Conservation (phyloP, 2,888 invertebrate genomes). For the Dichetophora obliterata region DNA sequence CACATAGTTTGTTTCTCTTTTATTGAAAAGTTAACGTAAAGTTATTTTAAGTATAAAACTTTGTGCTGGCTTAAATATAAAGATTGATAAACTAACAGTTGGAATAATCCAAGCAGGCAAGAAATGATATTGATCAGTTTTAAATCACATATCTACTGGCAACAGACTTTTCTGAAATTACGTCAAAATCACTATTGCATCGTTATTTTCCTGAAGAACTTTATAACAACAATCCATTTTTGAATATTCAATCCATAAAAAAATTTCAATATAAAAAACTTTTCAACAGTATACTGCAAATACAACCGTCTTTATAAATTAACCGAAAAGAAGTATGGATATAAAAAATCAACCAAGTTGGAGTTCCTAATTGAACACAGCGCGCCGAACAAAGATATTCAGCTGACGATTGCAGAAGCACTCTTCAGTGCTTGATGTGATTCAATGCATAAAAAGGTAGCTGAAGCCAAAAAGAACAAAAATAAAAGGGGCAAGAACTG, state of each 20-base stretch:
- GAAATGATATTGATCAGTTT: too few species aligned
- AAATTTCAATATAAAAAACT: neutral
- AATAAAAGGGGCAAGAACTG: neutral
- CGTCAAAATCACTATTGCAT: too few species aligned
- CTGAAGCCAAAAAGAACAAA: neutral
- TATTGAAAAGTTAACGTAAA: too few species aligned
- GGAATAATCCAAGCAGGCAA: too few species aligned
- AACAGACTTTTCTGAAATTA: too few species aligned
- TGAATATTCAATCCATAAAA: neutral
- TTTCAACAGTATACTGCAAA: neutral
- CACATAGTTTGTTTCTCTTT: too few species aligned
- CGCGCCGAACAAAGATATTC: slow-evolving; percentile 21
- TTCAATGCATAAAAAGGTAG: neutral
- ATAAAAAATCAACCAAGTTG: neutral
- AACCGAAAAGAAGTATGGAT: slow-evolving; percentile 5
- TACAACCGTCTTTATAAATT: slow-evolving; percentile 9
- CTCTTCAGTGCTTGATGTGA: neutral
- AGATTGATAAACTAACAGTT: too few species aligned
- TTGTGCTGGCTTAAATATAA: too few species aligned
- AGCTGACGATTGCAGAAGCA: slow-evolving; percentile 25
- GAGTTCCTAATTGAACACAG: slow-evolving; percentile 21
- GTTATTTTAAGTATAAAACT: too few species aligned
- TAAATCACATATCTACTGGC: too few species aligned
- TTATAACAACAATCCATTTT: too few species aligned
- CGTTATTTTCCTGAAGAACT: too few species aligned